Evolutionary conservation across 37 sponge, comb jelly and placozoan genomes (phyloP).

Genomic region (Haliclona indistincta): DNA sequence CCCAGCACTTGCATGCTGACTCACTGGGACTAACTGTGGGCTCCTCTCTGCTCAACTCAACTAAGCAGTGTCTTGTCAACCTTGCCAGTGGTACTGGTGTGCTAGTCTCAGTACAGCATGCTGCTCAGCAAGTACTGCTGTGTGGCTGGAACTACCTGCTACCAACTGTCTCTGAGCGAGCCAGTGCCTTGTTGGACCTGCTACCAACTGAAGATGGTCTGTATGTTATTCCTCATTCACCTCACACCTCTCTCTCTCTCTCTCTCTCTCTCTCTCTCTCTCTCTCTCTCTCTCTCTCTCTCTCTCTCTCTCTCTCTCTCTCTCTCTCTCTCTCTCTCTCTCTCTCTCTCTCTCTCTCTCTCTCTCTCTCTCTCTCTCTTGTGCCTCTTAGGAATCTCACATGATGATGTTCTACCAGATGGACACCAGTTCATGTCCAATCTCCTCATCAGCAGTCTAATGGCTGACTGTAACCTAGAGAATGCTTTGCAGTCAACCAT

Average conservation of each 20-base stretch:
- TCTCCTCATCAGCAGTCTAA: slow-evolving; percentile 78
- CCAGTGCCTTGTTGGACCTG: slow-evolving; percentile 68
- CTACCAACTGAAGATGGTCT: slow-evolving; percentile 64
- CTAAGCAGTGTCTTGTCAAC: slow-evolving; percentile 80
- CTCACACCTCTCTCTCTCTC: neutral
- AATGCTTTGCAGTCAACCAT: slow-evolving; percentile 70
- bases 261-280: slow-evolving; percentile 27
- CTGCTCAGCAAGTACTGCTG: slow-evolving; percentile 75
- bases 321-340: slow-evolving; percentile 30
- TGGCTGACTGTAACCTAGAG: slow-evolving; percentile 75
- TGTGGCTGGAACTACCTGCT: slow-evolving; percentile 85
- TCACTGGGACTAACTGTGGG: slow-evolving; percentile 55
- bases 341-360: too few species aligned
- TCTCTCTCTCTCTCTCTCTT: too few species aligned
- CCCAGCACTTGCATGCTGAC: slow-evolving; percentile 37
- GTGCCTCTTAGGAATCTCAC: too few species aligned
- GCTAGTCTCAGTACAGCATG: slow-evolving; percentile 68
- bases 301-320: slow-evolving; percentile 49
- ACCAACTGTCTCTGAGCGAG: slow-evolving; percentile 88
- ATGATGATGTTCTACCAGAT: slow-evolving; percentile 24
- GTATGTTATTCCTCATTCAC: neutral
- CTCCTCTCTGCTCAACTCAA: slow-evolving; percentile 71
- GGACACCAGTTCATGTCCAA: slow-evolving; percentile 86
- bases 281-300: slow-evolving; percentile 41
- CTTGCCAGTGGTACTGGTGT: slow-evolving; percentile 76